Base-by-base conservation (phyloP, 2,888 invertebrate genomes). In the Cosmia trapezina region DNA sequence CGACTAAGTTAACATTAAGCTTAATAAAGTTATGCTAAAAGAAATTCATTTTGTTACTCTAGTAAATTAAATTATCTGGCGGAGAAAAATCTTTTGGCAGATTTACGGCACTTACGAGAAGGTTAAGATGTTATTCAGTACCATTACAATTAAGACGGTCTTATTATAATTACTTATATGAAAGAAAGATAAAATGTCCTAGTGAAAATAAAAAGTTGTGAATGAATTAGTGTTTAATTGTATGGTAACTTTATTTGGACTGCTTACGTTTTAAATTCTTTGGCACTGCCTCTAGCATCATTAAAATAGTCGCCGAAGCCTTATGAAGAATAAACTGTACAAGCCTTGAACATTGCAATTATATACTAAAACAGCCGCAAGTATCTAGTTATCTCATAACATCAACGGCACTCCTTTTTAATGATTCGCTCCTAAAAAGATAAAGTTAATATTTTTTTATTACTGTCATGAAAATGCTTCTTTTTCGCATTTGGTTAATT, bases 401-500 rank as follows among this genome's bases (percentile, higher is more conserved):
- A 66, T 43, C 14, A 66, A 47, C 11, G 47, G 4, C 4, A 66
- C 22, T 62, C 12, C 12, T 37, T 28, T 41, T 6, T 70, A 66
- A 63, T 63, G 49, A 49, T 56, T 37, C 11, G 41, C 8, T 41
- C 17, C 8, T 61, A 28, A 73, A 78, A 70, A 53, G 11, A 28
- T 12, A 57, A 67, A 53, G 53, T 54, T 37, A 64, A 63, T 33
- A 43, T 72, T 57, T 73, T 61, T 63, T 56, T 73, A 73, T 70
- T 33, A 60, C n/a, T 11, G 47, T 47, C 60, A 60, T 64, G 28
- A 61, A 81, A 70, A 63, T 53, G 51, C 17, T 67, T 60, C 63
- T 22, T 78, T 65, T 37, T 57, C 57, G 65, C 56, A 33, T 69
- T 73, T 70, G 41, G 53, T 67, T 73, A 64, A 67, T 79, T 57